phyloP scores from a whole-genome alignment of 2,113 vertebrate genomes.

The Nyctereutes procyonoides region DNA sequence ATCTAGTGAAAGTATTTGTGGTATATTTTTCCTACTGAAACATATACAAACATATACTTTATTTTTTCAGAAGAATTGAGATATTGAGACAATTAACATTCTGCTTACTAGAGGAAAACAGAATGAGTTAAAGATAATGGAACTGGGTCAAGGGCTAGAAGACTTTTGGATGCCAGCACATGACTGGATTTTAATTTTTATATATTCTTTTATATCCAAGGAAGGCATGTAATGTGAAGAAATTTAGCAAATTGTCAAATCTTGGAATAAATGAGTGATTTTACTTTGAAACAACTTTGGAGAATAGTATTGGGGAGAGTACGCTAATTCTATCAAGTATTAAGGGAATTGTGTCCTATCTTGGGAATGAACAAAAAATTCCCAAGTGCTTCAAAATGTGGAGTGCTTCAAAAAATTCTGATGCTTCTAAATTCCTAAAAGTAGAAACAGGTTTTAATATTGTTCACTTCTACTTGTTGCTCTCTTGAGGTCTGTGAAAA shows the following conservation, averaged over 20 bases:
- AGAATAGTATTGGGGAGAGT: background rate
- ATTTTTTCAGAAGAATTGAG: slow-evolving; percentile 40
- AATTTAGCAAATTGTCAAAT: background rate
- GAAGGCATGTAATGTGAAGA: background rate
- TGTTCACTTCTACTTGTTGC: background rate
- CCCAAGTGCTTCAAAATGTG: background rate
- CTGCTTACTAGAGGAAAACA: background rate
- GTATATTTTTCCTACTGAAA: background rate
- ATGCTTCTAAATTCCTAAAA: background rate
- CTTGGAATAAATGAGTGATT: background rate
- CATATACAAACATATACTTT: background rate
- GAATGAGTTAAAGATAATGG: background rate
- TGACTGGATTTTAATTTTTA: background rate
- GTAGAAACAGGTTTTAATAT: background rate
- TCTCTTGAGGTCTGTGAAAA: background rate
- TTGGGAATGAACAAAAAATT: background rate
- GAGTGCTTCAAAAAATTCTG: background rate
- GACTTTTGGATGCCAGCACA: background rate
- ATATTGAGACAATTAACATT: background rate
- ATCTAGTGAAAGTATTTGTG: background rate
- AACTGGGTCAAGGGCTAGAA: background rate
- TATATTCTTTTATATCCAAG: background rate
- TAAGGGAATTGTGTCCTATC: background rate
- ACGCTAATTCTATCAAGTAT: background rate
- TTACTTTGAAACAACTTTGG: background rate